Evolutionary conservation across 2,888 invertebrate genomes (phyloP).

Genomic region (Danaus chrysippus): DNA sequence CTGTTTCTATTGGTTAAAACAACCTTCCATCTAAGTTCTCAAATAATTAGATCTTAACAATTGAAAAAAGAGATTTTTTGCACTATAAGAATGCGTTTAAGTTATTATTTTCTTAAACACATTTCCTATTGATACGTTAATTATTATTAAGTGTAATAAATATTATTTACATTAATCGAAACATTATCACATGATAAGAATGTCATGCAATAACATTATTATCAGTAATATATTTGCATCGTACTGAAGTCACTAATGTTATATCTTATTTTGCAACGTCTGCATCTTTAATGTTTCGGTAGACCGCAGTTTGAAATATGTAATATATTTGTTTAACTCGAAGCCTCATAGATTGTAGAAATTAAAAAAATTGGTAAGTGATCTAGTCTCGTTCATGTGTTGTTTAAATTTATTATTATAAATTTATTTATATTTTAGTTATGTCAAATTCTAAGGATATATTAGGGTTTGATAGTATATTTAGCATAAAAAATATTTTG

Average conservation of each 20-base stretch:
- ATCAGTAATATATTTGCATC: background rate
- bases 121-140: background rate
- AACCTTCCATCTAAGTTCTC: no score
- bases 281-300: background rate
- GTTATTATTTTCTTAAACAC: no score
- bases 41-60: no score
- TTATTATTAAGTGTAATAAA: background rate
- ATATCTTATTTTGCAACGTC: conserved; percentile 7
- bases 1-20: no score
- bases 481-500: conserved; percentile 33
- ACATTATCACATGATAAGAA: background rate
- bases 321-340: conserved; percentile 6
- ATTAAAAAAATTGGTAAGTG: conserved; percentile 46
- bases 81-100: no score
- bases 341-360: conserved; percentile 54
- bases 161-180: background rate
- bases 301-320: background rate
- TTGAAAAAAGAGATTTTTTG: no score
- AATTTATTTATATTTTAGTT: conserved; percentile 53
- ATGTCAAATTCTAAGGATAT: conserved; percentile 66
- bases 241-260: background rate
- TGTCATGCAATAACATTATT: background rate
- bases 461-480: conserved; percentile 42
- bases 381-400: conserved; percentile 53
- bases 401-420: conserved; percentile 41